Base-by-base conservation (phyloP, 2,888 invertebrate genomes). In the Eilema griseolum region DNA sequence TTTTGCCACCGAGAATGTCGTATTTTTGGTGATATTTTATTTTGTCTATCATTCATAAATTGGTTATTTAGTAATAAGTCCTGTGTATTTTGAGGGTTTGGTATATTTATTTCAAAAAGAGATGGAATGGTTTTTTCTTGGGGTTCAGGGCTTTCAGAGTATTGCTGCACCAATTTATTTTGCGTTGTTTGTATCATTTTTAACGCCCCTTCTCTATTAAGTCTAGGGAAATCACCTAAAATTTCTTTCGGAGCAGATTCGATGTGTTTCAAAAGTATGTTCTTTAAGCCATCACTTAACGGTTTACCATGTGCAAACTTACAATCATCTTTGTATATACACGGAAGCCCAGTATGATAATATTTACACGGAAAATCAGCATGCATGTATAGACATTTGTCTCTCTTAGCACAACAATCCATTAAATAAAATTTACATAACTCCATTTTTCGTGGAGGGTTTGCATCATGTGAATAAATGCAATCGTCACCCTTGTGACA, bases 341-440 rank as follows among this genome's bases (percentile, higher is more conserved):
- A 99, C 69, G 97, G 97, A 91, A 98, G 96, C 77, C 99, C 99
- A 67, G 99, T 98, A 90, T 99, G 99, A 93, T 97, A 99, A 95
- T 98, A 99, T 96, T 99, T 99, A 95, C 99, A 99, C 24, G 99
- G 99, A 91, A 99, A 99, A 91, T 99, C 99, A 85, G 98, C 97
- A 94, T 99, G 99, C 98, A 99, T 98, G 89, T 98, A 99, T 26
- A 98, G 96, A 95, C 99, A 99, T 92, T 98, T 98, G 83, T 99
- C 99, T 85, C 98, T 97, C 94, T 99, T 99, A 68, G 98, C 98
- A 95, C 99, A 99, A 90, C 98, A 98, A 81, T 98, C 98, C 97
- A 98, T 98, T 73, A 99, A 93, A 94, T 99, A 99, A 94, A 99
- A 99, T 94, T 99, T 99, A 93, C 99, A 99, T 3, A 99, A 94